These are phyloP conservation scores for Lophotriccus pileatus DNA, from an alignment of 2,797 vertebrate genomes.

Conservation along the genomic window DNA sequence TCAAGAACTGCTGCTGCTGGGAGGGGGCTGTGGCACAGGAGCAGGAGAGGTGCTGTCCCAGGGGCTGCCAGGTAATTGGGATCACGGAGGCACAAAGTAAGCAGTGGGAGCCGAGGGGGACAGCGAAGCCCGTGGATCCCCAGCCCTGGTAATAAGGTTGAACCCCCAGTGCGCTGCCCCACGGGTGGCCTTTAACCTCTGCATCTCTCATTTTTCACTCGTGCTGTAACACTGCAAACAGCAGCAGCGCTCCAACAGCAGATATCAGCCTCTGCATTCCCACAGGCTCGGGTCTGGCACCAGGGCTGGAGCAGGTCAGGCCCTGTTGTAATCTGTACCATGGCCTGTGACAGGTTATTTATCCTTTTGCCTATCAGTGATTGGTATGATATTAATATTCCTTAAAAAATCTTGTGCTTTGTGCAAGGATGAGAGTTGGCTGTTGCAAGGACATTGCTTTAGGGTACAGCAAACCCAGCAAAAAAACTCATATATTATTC, in stretches of 20 bases:
- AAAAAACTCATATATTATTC: not conserved
- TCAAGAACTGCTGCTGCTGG: not conserved
- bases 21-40: not conserved
- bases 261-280: not conserved
- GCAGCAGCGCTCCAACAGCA: not conserved
- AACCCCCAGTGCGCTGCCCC: not conserved
- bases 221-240: not conserved
- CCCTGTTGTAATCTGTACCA: not conserved
- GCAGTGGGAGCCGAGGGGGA: fast-evolving
- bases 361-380: not conserved
- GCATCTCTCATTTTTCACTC: not conserved
- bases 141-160: not conserved
- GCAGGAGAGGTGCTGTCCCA: not conserved
- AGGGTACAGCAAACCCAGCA: not conserved
- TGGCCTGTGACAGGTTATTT: not conserved
- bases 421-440: not conserved
- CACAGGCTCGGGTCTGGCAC: not conserved
- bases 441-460: not conserved
- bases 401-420: not conserved
- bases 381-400: not conserved
- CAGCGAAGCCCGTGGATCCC: not conserved
- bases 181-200: not conserved
- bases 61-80: not conserved
- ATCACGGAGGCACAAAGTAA: not conserved
- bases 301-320: not conserved